Base-by-base conservation (phyloP, 2,113 vertebrate species). In the Falcunculus frontatus region DNA sequence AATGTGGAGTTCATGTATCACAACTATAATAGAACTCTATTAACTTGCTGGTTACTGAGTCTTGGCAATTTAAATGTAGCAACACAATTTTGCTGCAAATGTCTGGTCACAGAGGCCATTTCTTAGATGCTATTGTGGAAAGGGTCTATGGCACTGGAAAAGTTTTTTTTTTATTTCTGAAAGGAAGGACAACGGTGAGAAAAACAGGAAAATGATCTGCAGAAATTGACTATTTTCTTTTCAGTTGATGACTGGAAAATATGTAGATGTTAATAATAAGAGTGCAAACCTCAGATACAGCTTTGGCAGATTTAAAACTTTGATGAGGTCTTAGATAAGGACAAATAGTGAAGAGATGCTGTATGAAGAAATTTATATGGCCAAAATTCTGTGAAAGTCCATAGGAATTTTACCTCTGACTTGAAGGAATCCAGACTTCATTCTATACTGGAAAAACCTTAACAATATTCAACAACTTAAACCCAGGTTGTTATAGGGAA, bases 1-100 rank as follows among this genome's bases (percentile, higher is more conserved):
- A 97, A 97, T 96, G 80, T 52, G 55, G 86, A 92, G 84, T 93
- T 97, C 92, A 89, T 92, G 90, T 94, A 94, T 93, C 90, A 90
- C 80, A 90, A 95, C 94, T 84, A 65, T 80, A 97, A 96, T 87
- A 95, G 92, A 93, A 95, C 92, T 92, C 92, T 68, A 92, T 93
- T 60, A 96, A 95, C 85, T 96, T 91, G 88, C 90, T 82, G 76
- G 84, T 56, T 88, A 94, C 65, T 39, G 83, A 83, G 62, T 89
- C 89, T 90, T 74, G 65, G 90, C 90, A 96, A 96, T 97, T 81
- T 93, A 93, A 94, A 95, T 89, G 81, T 94, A 94, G 79, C 84
- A 90, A 89, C 76, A 91, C 72, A 72, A 53, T 94, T 96, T 93
- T 94, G 32, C 69, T 93, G 93, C 64, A 92, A 92, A 87, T 87